Evolutionary conservation across 2,797 vertebrate genomes (phyloP).

Genomic region (Benthosema pterotum): DNA sequence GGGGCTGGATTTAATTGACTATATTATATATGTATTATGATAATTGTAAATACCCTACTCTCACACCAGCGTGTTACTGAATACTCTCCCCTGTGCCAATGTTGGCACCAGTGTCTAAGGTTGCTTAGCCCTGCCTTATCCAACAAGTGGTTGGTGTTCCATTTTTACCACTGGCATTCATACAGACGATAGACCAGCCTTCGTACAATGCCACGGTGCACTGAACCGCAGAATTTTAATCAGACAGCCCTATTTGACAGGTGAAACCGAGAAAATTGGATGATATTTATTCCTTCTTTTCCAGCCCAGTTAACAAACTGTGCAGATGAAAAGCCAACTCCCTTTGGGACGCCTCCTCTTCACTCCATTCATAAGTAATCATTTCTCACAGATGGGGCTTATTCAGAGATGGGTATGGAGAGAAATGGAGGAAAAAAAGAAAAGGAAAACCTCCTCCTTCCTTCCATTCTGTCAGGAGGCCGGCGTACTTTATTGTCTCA

Average conservation of each 20-base stretch:
- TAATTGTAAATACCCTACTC: too few species aligned
- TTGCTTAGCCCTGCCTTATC: too few species aligned
- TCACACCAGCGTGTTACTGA: too few species aligned
- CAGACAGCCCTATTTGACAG: constrained; percentile 18
- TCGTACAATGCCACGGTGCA: background rate
- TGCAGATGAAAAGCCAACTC: background rate
- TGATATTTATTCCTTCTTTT: background rate
- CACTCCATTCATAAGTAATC: constrained; percentile 24
- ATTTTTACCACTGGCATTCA: too few species aligned
- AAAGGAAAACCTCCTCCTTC: constrained; percentile 1
- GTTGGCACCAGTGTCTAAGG: too few species aligned
- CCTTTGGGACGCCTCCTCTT: constrained; percentile 1
- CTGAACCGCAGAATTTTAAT: background rate
- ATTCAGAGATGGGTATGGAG: constrained; percentile 19
- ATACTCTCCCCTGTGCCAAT: too few species aligned
- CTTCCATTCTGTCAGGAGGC: constrained; percentile 20
- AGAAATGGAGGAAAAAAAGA: constrained; percentile 26
- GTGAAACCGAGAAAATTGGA: constrained; percentile 32
- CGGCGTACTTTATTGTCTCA: constrained; percentile 39
- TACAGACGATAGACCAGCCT: too few species aligned
- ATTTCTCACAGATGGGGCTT: constrained; percentile 28
- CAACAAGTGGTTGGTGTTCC: too few species aligned
- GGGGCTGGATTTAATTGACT: too few species aligned
- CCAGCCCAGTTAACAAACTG: too few species aligned
- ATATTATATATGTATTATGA: too few species aligned